Evolutionary conservation across 2,888 invertebrate species (phyloP).

Genomic region (Drosophila suboccidentalis): DNA sequence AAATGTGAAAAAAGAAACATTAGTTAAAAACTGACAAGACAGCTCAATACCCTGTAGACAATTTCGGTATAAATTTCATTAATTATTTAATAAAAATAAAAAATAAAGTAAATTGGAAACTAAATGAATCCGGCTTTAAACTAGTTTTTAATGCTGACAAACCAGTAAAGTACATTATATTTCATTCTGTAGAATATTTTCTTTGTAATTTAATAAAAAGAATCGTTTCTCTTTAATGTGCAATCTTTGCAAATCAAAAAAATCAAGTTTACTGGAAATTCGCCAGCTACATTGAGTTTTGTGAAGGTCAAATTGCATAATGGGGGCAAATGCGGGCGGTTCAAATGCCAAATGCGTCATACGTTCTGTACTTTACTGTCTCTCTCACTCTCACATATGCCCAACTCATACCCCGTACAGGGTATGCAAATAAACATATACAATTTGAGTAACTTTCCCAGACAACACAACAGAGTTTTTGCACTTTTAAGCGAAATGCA

Average conservation of each 20-base stretch:
- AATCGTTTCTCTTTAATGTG: neutral
- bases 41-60: slow-evolving; percentile 14
- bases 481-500: neutral
- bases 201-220: slow-evolving; percentile 5
- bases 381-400: neutral
- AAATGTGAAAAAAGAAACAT: neutral
- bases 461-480: neutral
- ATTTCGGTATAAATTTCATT: neutral
- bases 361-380: neutral
- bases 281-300: slow-evolving; percentile 1
- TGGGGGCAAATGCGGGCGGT: slow-evolving; percentile 25
- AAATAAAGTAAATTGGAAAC: neutral
- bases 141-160: neutral
- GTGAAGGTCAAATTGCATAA: slow-evolving; percentile 27
- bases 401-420: neutral
- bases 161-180: neutral
- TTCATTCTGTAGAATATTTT: neutral
- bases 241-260: slow-evolving; percentile 15
- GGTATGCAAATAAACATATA: slow-evolving; percentile 15
- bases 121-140: neutral
- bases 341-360: slow-evolving; percentile 20
- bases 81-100: too few relatives aligned
- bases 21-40: neutral
- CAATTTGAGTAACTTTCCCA: slow-evolving; percentile 35
- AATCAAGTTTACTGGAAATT: slow-evolving; percentile 5